Base-by-base conservation (phyloP, 2,113 vertebrate species). In the Capreolus pygargus region DNA sequence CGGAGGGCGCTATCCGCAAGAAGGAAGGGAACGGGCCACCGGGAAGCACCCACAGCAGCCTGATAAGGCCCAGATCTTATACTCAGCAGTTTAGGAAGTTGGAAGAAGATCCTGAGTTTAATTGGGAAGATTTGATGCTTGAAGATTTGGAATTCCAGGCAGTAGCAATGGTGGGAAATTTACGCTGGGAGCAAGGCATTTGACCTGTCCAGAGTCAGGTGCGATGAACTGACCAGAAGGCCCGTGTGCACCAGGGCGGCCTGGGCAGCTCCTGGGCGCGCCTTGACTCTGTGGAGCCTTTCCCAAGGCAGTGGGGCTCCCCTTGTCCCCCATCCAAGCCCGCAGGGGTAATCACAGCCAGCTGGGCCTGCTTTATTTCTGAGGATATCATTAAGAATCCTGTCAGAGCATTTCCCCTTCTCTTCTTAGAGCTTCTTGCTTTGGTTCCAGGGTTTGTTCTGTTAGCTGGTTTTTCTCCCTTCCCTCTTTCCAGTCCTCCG, bases 221-320 rank as follows among this genome's bases (percentile, higher is more conserved):
- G 2, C 47, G 36, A 21, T 7, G 28, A 47, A 16, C 82, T n/a
- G 43, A 33, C 61, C 10, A 0, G 43, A 16, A 45, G 94, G 15
- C 13, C 60, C 5, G 0, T 12, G 30, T 64, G 25, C n/a, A 4
- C 76, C 1, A 2, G 16, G 54, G 19, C 0, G 1, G 28, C 14
- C 0, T 0, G 1, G 52, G 78, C 43, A 5, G n/a, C 79, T n/a
- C 81, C 7, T 0, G 28, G 64, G 16, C 83, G 5, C 52, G 0
- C 14, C 43, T 6, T 0, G 16, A 43, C 36, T 43, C 57, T 2
- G 43, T 19, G 23, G 21, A 13, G 27, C 13, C 10, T 74, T 45
- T 55, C 4, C 3, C 25, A 43, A 79, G 70, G n/a, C 54, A 9
- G 52, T 0, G 11, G 45, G 13, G 7, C 27, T 7, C 4, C 21